Conservation (phyloP, 2,113 vertebrate species). For the Oostethus manadensis region DNA sequence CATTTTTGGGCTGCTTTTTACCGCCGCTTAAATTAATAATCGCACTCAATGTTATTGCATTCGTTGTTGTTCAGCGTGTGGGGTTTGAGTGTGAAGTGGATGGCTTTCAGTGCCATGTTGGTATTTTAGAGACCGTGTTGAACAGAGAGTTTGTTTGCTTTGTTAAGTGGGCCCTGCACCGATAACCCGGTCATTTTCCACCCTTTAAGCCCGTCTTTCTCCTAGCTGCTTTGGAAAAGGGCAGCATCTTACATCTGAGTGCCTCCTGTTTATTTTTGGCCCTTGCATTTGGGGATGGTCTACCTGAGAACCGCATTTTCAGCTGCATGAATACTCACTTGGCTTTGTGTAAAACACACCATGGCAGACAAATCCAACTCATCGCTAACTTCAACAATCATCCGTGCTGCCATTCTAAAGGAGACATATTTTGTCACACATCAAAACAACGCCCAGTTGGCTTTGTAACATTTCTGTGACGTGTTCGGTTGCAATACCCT, state of each 20-base stretch:
- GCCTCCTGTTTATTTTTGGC: slow-evolving; percentile 42
- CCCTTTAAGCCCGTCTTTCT: slow-evolving; percentile 33
- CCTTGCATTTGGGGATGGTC: slow-evolving; percentile 53
- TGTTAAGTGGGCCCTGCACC: slow-evolving; percentile 67
- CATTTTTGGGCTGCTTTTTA: neutral
- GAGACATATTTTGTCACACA: no score
- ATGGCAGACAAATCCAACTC: no score
- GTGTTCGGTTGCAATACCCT: no score
- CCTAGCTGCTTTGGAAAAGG: slow-evolving; percentile 43
- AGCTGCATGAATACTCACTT: slow-evolving; percentile 14
- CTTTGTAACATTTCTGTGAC: no score
- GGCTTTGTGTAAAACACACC: no score
- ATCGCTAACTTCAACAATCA: no score
- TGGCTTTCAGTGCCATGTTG: slow-evolving; percentile 41
- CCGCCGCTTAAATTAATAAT: neutral
- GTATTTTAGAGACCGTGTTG: slow-evolving; percentile 21
- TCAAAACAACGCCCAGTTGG: no score
- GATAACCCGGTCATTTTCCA: slow-evolving; percentile 55
- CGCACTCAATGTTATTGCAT: neutral
- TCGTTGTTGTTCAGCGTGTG: slow-evolving; percentile 43
- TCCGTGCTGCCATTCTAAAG: no score
- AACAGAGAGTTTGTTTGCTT: slow-evolving; percentile 58
- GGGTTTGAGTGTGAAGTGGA: slow-evolving; percentile 7
- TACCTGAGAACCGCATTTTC: slow-evolving; percentile 53
- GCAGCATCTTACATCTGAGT: slow-evolving; percentile 52